phyloP scores from a whole-genome alignment of 2,888 invertebrate genomes.

The Zygothrica quintamaculata region DNA sequence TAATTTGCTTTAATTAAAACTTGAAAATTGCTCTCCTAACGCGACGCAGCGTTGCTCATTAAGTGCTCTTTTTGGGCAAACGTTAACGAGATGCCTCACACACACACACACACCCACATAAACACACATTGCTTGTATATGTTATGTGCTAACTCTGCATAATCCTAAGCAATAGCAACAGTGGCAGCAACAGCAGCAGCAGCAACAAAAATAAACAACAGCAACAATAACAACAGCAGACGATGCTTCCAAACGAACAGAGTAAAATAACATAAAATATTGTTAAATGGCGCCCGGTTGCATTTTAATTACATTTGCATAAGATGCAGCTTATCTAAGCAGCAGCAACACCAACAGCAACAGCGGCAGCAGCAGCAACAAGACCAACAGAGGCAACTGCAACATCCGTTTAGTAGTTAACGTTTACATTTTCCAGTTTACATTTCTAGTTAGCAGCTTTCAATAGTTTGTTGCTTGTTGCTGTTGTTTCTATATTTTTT shows the following conservation, averaged over 20 bases:
- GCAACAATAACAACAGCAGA: constrained; percentile 1
- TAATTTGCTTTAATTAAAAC: constrained; percentile 73
- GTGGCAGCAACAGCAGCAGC: not conserved
- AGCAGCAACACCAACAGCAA: constrained; percentile 12
- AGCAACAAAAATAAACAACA: constrained; percentile 11
- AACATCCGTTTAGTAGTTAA: constrained; percentile 8
- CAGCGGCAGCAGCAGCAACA: constrained; percentile 2
- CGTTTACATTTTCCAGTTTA: not conserved
- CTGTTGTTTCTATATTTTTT: no score
- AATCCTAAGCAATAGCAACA: constrained; percentile 43
- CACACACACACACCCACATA: constrained; percentile 2
- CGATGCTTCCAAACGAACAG: constrained; percentile 10
- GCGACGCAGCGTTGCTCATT: constrained; percentile 16
- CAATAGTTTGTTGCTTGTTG: no score
- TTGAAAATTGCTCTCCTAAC: constrained; percentile 48
- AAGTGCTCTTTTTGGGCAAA: not conserved
- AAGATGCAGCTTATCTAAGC: constrained; percentile 72
- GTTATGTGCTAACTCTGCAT: constrained; percentile 32
- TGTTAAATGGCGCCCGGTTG: constrained; percentile 68
- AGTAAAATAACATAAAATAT: constrained; percentile 67
- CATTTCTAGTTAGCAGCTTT: constrained; percentile 8
- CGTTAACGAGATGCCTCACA: constrained; percentile 1
- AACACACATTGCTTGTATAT: constrained; percentile 7
- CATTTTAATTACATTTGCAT: constrained; percentile 77
- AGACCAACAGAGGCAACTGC: not conserved